Conservation (phyloP, 2,797 vertebrate species). For the Trematomus bernacchii region DNA sequence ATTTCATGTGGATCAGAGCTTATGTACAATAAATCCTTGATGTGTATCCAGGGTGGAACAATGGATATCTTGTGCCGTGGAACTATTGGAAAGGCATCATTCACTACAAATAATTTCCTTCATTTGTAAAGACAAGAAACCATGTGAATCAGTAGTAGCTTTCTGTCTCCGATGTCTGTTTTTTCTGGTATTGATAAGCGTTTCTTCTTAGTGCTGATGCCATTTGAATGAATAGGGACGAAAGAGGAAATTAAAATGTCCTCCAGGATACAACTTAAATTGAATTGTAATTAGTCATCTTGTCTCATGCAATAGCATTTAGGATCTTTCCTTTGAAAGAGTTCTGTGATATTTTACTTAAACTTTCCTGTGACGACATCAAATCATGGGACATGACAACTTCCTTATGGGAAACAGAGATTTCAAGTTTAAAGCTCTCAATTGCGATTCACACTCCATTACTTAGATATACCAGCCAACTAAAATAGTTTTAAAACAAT, state of each 20-base stretch:
- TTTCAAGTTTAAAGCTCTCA: neutral
- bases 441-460: neutral
- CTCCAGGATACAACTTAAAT: slow-evolving; percentile 18
- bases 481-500: no score
- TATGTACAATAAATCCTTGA: slow-evolving; percentile 13
- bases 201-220: slow-evolving; percentile 1
- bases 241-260: slow-evolving; percentile 4
- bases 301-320: neutral
- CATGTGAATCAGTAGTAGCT: slow-evolving; percentile 36
- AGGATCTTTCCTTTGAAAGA: slow-evolving; percentile 7
- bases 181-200: neutral
- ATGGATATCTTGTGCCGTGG: slow-evolving; percentile 12
- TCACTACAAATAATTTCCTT: slow-evolving; percentile 22
- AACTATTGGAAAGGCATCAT: slow-evolving; percentile 21
- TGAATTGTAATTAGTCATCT: slow-evolving; percentile 19
- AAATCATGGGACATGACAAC: slow-evolving; percentile 9
- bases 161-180: slow-evolving; percentile 20
- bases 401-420: neutral
- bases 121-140: slow-evolving; percentile 37
- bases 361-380: neutral
- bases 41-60: slow-evolving; percentile 16
- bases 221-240: slow-evolving; percentile 33
- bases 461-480: no score
- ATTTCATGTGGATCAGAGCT: neutral
- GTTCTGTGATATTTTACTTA: neutral